Base-by-base conservation (phyloP, 1,140 invertebrate genomes). In the Caenorhabditis inopinata region DNA sequence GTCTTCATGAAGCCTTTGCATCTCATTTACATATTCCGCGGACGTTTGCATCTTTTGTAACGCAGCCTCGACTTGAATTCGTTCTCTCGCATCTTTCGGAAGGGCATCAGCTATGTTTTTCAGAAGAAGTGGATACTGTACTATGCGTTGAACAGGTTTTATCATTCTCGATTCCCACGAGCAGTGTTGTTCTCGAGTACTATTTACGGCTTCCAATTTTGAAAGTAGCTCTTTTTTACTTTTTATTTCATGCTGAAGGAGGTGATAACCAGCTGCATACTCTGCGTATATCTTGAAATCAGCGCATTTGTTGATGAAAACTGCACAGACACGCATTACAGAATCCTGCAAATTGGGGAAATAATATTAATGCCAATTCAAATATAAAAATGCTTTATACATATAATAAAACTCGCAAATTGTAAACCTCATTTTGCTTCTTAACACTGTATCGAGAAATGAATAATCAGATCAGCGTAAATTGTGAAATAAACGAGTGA, bases 21-120 rank as follows among this genome's bases (percentile, higher is more conserved):
- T 98, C 91, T 98, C 96, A 90, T 98, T 99, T 85, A 99, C 97
- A 89, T 98, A 96, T 90, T 97, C 96, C n/a, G 96, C 96, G 74
- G 98, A 96, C 89, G 96, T 95, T 89, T 98, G 96, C 96, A 99
- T 98, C 79, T 94, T 94, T 88, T 94, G 94, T 29, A 96, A 91
- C 78, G 94, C 94, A 91, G 95, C 51, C 9, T 75, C 73, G 38
- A 79, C 76, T 83, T 87, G 95, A 85, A 93, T 92, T 90, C 96
- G 94, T 91, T 98, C 95, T 85, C 96, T 94, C 77, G 94, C 94
- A 85, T 93, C 93, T 49, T 94, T 92, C 88, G 95, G 94, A 53
- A 95, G 97, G 82, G 97, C 92, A 90, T 95, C 95, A 87, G 94
- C 92, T 87, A 98, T 91, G 90, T 98, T 96, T 90, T 97, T 94